Evolutionary conservation across 1,140 invertebrate species (phyloP).

Genomic region (Drosophila leontia): DNA sequence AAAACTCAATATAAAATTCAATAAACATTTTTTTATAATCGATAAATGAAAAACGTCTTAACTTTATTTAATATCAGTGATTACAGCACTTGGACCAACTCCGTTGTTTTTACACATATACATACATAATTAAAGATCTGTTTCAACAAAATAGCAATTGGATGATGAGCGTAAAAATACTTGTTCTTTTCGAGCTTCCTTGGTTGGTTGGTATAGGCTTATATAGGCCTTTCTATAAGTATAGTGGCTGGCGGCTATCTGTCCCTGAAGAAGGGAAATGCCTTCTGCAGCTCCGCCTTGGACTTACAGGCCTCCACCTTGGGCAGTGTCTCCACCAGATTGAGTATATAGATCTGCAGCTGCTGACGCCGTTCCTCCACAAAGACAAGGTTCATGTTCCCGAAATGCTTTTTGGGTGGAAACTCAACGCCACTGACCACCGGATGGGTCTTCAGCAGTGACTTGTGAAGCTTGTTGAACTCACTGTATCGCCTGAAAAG

Average conservation of each 20-base stretch:
- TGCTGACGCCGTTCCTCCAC: conserved; percentile 91
- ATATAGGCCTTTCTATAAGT: background rate
- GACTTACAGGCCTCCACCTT: conserved; percentile 87
- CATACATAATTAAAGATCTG: conserved; percentile 24
- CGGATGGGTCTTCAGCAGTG: conserved; percentile 91
- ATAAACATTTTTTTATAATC: background rate
- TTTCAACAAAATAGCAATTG: conserved; percentile 33
- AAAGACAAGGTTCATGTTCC: conserved; percentile 93
- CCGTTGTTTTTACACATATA: conserved; percentile 54
- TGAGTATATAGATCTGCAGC: conserved; percentile 91
- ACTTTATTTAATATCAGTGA: conserved; percentile 66
- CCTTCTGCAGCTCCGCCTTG: conserved; percentile 74
- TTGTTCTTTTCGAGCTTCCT: conserved; percentile 58
- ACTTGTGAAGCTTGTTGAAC: conserved; percentile 91
- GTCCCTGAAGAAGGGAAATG: conserved; percentile 79
- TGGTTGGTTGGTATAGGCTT: background rate
- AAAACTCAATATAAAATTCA: background rate
- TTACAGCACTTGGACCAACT: conserved; percentile 35
- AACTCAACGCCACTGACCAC: conserved; percentile 91
- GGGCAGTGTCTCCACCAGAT: conserved; percentile 89
- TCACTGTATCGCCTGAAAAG: conserved; percentile 94
- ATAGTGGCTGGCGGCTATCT: conserved; percentile 39
- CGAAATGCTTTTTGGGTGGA: conserved; percentile 95
- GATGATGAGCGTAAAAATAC: conserved; percentile 39
- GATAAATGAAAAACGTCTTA: conserved; percentile 9